These are phyloP conservation scores for Macquaria australasica DNA, from an alignment of 2,113 vertebrate genomes.

Conservation along the genomic window DNA sequence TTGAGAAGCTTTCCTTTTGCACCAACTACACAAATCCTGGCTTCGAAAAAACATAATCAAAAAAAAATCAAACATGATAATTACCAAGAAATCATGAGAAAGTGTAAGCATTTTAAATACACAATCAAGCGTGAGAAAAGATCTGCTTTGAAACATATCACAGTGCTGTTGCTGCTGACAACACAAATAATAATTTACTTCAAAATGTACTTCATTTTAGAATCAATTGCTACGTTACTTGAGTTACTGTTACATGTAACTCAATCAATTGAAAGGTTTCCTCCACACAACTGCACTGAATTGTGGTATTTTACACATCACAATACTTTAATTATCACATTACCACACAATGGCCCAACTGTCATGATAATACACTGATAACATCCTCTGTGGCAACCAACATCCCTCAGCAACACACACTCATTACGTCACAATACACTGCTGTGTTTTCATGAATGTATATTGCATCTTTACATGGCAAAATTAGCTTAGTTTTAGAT, in stretches of 20 bases:
- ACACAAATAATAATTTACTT: neutral
- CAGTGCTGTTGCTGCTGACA: neutral
- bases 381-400: slow-evolving; percentile 19
- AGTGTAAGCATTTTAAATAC: neutral
- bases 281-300: neutral
- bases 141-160: neutral
- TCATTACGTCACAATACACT: neutral
- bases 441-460: neutral
- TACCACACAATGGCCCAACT: neutral
- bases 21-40: slow-evolving; percentile 5
- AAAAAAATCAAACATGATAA: slow-evolving; percentile 17
- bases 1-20: slow-evolving; percentile 1
- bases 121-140: neutral
- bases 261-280: neutral
- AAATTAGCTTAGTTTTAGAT: neutral
- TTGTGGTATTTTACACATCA: slow-evolving; percentile 18
- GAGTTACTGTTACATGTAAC: neutral
- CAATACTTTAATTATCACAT: slow-evolving; percentile 16
- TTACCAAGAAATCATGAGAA: neutral
- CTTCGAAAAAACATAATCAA: neutral
- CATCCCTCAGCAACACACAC: neutral
- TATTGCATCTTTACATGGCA: neutral
- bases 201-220: neutral
- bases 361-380: neutral
- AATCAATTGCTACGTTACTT: neutral